Percentiles rank a stretch among this genome's conserved stretches.
phyloP scores from a whole-genome alignment of 35 echinoderm and acorn worm species.

The Heliocidaris erythrogramma region DNA sequence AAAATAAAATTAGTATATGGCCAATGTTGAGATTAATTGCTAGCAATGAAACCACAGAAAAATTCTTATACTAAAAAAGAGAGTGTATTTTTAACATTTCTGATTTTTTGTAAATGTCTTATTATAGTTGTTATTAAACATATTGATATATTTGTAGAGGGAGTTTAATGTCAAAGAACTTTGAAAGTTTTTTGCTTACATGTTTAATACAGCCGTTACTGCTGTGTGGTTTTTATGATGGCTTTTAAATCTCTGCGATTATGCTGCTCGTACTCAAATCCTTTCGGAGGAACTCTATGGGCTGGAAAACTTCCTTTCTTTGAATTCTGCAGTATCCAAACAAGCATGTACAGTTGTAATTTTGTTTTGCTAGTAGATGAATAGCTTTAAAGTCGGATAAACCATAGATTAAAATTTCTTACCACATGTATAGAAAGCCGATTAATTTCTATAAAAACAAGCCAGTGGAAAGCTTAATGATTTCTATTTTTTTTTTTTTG shows the following conservation, averaged over 20 bases:
- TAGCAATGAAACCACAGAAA: background rate
- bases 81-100: too few relatives aligned
- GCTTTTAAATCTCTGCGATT: background rate
- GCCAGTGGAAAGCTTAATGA: background rate
- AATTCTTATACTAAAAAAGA: too few relatives aligned
- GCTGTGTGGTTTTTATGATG: background rate
- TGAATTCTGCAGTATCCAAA: background rate
- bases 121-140: too few relatives aligned
- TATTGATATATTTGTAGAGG: background rate
- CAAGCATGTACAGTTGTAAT: background rate
- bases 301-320: slow-evolving; percentile 16
- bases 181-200: background rate
- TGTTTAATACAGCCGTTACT: background rate
- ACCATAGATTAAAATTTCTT: background rate
- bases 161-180: background rate
- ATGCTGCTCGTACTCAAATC: background rate
- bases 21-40: background rate
- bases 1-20: background rate
- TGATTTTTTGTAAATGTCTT: too few relatives aligned
- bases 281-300: background rate
- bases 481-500: background rate
- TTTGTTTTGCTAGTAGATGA: background rate
- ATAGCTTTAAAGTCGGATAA: background rate
- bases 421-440: background rate
- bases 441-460: background rate